Conservation (phyloP, 2,888 invertebrate species). For the Nomada fucata region DNA sequence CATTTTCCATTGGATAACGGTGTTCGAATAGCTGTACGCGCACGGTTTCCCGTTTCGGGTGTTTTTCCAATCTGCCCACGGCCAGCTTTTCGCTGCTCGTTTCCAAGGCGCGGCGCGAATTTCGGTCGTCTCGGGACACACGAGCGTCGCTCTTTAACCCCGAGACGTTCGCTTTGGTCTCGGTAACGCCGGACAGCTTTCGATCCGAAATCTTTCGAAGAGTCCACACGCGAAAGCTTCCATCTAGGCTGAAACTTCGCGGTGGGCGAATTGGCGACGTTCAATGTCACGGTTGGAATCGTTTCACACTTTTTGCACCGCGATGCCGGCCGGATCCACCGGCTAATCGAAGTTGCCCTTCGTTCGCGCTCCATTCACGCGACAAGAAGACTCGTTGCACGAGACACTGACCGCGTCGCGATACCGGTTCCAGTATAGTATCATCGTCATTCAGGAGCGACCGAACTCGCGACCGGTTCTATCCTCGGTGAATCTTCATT, state of each 20-base stretch:
- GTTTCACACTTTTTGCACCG: constrained; percentile 37
- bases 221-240: background rate
- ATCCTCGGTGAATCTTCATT: constrained; percentile 75
- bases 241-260: background rate
- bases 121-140: constrained; percentile 7
- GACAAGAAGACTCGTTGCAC: constrained; percentile 64
- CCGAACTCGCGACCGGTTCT: constrained; percentile 66
- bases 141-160: constrained; percentile 1
- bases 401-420: constrained; percentile 58
- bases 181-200: background rate
- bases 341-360: constrained; percentile 44
- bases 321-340: constrained; percentile 34
- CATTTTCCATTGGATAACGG: background rate
- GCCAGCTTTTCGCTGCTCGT: background rate
- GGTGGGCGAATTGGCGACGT: background rate
- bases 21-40: background rate
- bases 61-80: background rate
- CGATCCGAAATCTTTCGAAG: background rate
- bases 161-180: background rate
- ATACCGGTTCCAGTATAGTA: constrained; percentile 76
- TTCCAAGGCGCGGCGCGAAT: background rate
- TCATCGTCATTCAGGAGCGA: constrained; percentile 69
- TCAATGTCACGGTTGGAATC: constrained; percentile 69
- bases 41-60: background rate
- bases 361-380: constrained; percentile 75